Evolutionary conservation across 2,797 vertebrate genomes (phyloP).

Genomic region (Ataeniobius toweri): DNA sequence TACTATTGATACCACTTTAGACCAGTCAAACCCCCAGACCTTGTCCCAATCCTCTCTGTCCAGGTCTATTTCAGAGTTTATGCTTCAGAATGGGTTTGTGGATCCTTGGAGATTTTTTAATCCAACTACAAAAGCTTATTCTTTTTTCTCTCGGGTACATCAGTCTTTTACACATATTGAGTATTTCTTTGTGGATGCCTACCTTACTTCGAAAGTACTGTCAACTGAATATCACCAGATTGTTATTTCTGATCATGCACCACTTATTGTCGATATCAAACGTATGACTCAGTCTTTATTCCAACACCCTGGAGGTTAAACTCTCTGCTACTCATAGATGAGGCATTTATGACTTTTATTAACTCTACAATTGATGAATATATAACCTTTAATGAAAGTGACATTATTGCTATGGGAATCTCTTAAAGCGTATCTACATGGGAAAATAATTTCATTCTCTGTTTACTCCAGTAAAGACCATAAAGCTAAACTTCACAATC

Average conservation of each 20-base stretch:
- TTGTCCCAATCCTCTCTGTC: background rate
- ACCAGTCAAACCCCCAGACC: background rate
- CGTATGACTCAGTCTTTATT: too few relatives aligned
- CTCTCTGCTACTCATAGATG: too few relatives aligned
- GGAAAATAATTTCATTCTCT: too few relatives aligned
- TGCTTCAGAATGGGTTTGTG: background rate
- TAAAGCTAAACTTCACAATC: background rate
- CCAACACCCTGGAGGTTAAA: too few relatives aligned
- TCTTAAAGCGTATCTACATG: too few relatives aligned
- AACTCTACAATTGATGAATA: too few relatives aligned
- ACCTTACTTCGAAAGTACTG: background rate
- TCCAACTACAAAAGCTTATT: background rate
- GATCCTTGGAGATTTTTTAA: background rate
- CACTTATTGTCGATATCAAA: too few relatives aligned
- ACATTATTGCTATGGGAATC: too few relatives aligned
- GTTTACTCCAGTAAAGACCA: background rate
- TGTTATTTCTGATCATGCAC: too few relatives aligned
- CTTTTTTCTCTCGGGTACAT: background rate
- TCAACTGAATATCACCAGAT: conserved; percentile 10
- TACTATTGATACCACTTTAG: background rate
- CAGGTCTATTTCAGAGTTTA: background rate
- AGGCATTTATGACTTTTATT: too few relatives aligned
- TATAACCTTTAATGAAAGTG: too few relatives aligned
- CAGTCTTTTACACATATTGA: background rate
- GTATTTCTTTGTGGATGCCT: background rate